Conservation (phyloP, 2,113 vertebrate genomes). For the Sisor rabdophorus region DNA sequence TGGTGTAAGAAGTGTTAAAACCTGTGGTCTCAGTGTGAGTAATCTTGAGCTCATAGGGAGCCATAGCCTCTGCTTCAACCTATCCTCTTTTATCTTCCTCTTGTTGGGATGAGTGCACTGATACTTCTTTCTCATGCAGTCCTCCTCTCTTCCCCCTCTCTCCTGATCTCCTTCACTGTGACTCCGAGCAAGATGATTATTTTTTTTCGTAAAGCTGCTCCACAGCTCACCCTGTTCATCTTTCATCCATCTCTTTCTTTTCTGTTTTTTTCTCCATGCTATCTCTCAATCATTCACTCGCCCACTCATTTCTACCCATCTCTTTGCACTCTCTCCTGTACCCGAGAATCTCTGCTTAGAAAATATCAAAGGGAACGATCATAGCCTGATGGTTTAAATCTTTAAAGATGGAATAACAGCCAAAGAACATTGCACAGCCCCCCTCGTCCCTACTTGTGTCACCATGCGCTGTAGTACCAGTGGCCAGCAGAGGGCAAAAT, state of each 20-base stretch:
- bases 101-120: conserved; percentile 80
- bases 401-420: conserved; percentile 99
- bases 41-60: conserved; percentile 87
- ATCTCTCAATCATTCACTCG: conserved; percentile 62
- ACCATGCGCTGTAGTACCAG: conserved; percentile 87
- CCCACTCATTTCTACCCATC: conserved; percentile 74
- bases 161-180: conserved; percentile 79
- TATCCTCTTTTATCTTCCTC: conserved; percentile 88
- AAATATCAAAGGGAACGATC: conserved; percentile 98
- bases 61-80: conserved; percentile 84
- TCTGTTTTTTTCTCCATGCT: not conserved
- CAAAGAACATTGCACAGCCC: conserved; percentile 89
- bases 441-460: conserved; percentile 79
- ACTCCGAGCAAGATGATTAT: conserved; percentile 88
- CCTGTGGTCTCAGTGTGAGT: conserved; percentile 60
- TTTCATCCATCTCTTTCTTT: conserved; percentile 27
- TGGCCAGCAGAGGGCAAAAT: conserved; percentile 84
- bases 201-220: conserved; percentile 88
- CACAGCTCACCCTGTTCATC: conserved; percentile 70
- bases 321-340: conserved; percentile 75
- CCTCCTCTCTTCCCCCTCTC: conserved; percentile 75
- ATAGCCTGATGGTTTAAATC: conserved; percentile 99
- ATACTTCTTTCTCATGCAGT: conserved; percentile 62
- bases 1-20: conserved; percentile 60
- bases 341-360: conserved; percentile 88